Evolutionary conservation across 2,113 vertebrate species (phyloP).

Genomic region (Odocoileus hemionus): DNA sequence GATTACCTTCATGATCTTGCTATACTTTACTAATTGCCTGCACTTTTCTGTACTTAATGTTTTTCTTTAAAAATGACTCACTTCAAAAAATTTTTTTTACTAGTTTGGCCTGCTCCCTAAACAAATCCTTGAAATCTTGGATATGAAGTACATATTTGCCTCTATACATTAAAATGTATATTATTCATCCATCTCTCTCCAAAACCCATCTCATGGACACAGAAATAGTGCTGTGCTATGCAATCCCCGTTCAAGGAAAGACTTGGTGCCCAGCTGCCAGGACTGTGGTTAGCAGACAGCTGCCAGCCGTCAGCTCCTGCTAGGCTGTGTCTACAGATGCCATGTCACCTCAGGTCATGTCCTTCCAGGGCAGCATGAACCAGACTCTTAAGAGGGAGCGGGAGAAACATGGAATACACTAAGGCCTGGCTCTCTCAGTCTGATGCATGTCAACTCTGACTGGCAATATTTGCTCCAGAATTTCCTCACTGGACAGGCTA

Average conservation of each 20-base stretch:
- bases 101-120: background rate
- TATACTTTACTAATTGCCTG: background rate
- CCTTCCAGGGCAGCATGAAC: background rate
- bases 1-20: background rate
- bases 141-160: background rate
- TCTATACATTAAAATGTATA: background rate
- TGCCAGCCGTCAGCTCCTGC: background rate
- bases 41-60: background rate
- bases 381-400: background rate
- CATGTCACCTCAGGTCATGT: background rate
- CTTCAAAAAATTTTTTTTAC: background rate
- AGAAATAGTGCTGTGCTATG: background rate
- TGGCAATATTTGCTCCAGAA: background rate
- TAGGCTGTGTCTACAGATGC: background rate
- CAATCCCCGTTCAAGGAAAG: background rate
- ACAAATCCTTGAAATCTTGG: background rate
- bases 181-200: background rate
- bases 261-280: background rate
- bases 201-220: background rate
- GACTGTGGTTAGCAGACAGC: background rate
- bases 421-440: background rate
- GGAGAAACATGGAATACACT: background rate
- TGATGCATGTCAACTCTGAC: background rate
- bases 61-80: conserved; percentile 10
- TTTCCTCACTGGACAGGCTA: background rate